Percentiles rank a stretch among this genome's conserved stretches.
phyloP scores from a whole-genome alignment of 2,888 invertebrate species.

The Dugesia japonica region DNA sequence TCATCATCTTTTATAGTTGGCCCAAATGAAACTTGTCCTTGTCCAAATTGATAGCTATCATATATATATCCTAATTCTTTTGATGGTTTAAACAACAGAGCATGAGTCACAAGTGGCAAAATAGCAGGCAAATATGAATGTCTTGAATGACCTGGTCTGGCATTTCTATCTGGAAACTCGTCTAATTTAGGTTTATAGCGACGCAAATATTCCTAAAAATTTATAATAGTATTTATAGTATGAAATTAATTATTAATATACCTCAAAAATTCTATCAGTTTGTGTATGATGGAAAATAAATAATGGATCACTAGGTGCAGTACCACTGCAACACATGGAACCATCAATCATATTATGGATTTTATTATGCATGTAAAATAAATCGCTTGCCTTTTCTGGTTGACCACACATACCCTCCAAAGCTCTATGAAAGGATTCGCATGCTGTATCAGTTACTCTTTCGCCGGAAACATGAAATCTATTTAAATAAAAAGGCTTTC shows the following conservation, averaged over 20 bases:
- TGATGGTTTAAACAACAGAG: background rate
- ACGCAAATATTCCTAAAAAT: background rate
- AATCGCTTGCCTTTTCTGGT: background rate
- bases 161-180: background rate
- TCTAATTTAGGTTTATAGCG: background rate
- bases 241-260: no score
- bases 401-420: constrained; percentile 21
- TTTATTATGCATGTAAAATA: constrained; percentile 21
- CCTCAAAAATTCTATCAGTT: constrained; percentile 21
- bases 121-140: background rate
- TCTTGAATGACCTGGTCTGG: background rate
- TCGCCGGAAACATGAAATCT: background rate
- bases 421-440: constrained; percentile 20
- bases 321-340: constrained; percentile 26
- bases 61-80: background rate
- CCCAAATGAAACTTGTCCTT: background rate
- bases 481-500: no score
- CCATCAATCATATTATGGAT: constrained; percentile 29
- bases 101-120: background rate
- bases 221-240: no score
- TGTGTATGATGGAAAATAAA: constrained; percentile 25
- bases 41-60: background rate
- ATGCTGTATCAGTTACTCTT: background rate
- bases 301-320: constrained; percentile 22
- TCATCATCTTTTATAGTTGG: background rate